Evolutionary conservation across 2,888 invertebrate genomes (phyloP).

Genomic region (Agrotis ipsilon): DNA sequence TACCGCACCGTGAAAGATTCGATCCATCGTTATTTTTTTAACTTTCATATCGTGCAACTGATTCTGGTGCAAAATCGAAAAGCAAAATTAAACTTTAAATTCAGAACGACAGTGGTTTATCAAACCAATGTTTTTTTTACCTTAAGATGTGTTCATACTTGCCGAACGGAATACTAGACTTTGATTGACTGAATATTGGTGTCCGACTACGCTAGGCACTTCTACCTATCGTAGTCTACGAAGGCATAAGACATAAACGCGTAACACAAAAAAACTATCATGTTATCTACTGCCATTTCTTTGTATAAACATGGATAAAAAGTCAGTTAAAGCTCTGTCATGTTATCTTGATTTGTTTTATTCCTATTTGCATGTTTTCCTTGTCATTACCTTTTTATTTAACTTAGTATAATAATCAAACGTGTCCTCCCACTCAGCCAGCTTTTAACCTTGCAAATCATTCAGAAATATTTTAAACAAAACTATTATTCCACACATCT

Average conservation of each 20-base stretch:
- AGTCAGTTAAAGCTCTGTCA: neutral
- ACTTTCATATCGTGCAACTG: neutral
- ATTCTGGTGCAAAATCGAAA: neutral
- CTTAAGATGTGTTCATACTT: neutral
- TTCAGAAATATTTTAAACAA: no score
- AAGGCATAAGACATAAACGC: slow-evolving; percentile 7
- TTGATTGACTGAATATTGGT: neutral
- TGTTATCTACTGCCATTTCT: neutral
- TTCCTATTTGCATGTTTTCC: no score
- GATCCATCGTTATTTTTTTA: slow-evolving; percentile 6
- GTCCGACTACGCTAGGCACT: neutral
- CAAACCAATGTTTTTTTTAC: neutral
- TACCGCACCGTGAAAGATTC: slow-evolving; percentile 5
- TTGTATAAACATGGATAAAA: neutral
- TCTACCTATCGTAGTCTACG: no score
- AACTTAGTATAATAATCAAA: no score
- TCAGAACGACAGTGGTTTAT: neutral
- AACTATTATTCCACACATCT: neutral
- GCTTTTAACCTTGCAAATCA: no score
- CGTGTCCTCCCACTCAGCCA: no score
- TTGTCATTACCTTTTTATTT: no score
- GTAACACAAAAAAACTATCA: neutral
- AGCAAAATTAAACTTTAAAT: neutral
- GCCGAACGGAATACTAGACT: neutral
- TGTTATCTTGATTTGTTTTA: neutral